Conservation (phyloP, 2,113 vertebrate genomes). For the Rhea americana region DNA sequence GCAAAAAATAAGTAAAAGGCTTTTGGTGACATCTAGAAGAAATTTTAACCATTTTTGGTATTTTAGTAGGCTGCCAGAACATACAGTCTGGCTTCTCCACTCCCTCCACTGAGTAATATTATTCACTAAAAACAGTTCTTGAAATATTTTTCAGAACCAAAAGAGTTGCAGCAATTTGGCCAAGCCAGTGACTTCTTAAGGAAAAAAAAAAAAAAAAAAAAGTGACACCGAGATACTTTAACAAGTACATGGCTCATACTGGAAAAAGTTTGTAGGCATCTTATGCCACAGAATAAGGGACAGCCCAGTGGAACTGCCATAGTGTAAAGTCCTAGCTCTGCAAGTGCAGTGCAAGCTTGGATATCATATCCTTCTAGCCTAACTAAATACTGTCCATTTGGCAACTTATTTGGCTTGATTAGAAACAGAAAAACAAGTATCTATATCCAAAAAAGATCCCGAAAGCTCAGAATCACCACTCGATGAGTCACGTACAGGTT, state of each 20-base stretch:
- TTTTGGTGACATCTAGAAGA: neutral
- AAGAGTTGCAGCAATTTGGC: neutral
- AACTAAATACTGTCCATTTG: neutral
- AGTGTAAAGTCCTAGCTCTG: neutral
- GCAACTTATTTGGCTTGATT: neutral
- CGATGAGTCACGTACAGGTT: neutral
- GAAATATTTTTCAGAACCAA: neutral
- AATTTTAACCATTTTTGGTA: neutral
- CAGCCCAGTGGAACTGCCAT: neutral
- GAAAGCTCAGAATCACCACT: neutral
- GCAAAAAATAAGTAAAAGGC: neutral
- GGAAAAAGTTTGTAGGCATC: neutral
- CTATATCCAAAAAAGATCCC: neutral
- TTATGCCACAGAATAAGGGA: neutral
- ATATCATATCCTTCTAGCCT: neutral
- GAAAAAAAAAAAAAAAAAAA: too few relatives aligned
- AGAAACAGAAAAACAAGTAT: neutral
- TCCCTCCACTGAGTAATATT: neutral
- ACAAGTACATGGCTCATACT: fast-evolving
- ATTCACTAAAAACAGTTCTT: neutral
- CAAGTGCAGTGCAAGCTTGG: neutral
- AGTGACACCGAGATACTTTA: neutral
- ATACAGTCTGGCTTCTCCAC: neutral
- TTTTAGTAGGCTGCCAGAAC: neutral
- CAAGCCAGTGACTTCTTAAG: neutral